These are phyloP conservation scores for Emydoidea blandingii DNA, from an alignment of 2,797 vertebrate genomes.

Conservation along the genomic window DNA sequence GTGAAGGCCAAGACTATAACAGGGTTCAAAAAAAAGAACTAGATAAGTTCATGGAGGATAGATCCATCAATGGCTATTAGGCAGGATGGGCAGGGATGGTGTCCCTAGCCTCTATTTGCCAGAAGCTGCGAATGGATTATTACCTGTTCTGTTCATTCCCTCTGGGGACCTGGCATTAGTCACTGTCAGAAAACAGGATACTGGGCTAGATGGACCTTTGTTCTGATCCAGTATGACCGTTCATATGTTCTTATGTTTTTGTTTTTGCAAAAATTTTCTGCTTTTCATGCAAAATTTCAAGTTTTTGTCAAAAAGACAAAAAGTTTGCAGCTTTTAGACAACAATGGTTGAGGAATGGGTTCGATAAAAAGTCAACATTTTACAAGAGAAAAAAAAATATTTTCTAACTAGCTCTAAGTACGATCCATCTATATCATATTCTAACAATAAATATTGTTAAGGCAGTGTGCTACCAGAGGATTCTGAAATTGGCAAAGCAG, in stretches of 20 bases:
- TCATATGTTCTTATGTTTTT: neutral
- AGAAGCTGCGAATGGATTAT: too few species aligned
- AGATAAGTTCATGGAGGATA: too few species aligned
- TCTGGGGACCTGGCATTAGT: too few species aligned
- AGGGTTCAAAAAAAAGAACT: too few species aligned
- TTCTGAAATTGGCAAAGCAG: neutral
- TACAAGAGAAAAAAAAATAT: neutral
- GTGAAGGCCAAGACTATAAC: too few species aligned
- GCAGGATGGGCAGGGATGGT: too few species aligned
- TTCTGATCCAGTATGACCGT: too few species aligned
- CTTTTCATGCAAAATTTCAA: neutral
- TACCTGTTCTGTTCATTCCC: too few species aligned
- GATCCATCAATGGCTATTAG: too few species aligned
- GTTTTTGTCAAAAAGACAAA: neutral
- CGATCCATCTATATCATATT: neutral
- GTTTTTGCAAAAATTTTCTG: neutral
- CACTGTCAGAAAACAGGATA: too few species aligned
- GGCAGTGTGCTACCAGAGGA: neutral
- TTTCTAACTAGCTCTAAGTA: conserved; percentile 9
- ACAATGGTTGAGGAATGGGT: neutral
- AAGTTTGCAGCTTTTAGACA: neutral
- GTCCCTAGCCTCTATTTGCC: too few species aligned
- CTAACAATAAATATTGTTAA: conserved; percentile 7
- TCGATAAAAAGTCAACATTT: neutral
- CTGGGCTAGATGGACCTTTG: too few species aligned